phyloP scores from a whole-genome alignment of 1,140 invertebrate genomes.

The Drosophila kepulauana region DNA sequence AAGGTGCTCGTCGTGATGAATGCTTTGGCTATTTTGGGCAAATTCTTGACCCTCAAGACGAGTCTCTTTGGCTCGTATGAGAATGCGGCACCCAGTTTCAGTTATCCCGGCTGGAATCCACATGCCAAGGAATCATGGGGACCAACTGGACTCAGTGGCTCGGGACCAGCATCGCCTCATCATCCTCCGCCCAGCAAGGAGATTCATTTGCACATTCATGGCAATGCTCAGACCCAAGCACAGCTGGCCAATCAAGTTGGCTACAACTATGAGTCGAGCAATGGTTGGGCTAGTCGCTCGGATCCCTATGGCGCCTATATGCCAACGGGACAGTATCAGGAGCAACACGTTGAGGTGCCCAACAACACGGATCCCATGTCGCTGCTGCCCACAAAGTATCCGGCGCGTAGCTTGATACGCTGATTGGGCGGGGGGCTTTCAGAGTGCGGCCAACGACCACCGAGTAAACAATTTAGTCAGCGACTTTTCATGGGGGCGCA shows the following conservation, averaged over 20 bases:
- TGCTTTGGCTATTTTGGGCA: conserved; percentile 73
- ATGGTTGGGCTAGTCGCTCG: conserved; percentile 71
- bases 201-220: conserved; percentile 82
- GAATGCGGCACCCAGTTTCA: conserved; percentile 66
- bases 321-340: conserved; percentile 50
- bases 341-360: conserved; percentile 54
- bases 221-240: conserved; percentile 64
- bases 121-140: conserved; percentile 67
- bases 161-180: background rate
- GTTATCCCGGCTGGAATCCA: conserved; percentile 73
- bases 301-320: conserved; percentile 74
- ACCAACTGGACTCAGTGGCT: conserved; percentile 36
- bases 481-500: conserved; percentile 66
- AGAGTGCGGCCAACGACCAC: conserved; percentile 57
- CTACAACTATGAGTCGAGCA: conserved; percentile 58
- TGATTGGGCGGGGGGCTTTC: conserved; percentile 25
- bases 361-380: conserved; percentile 69
- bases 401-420: conserved; percentile 64
- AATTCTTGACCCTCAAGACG: conserved; percentile 76
- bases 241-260: conserved; percentile 52
- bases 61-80: conserved; percentile 63
- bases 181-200: conserved; percentile 75
- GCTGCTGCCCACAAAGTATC: conserved; percentile 73
- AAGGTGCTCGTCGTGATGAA: conserved; percentile 83
- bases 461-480: conserved; percentile 75